phyloP scores from a whole-genome alignment of 2,797 vertebrate species.

The Scolopax bukidnonensis region DNA sequence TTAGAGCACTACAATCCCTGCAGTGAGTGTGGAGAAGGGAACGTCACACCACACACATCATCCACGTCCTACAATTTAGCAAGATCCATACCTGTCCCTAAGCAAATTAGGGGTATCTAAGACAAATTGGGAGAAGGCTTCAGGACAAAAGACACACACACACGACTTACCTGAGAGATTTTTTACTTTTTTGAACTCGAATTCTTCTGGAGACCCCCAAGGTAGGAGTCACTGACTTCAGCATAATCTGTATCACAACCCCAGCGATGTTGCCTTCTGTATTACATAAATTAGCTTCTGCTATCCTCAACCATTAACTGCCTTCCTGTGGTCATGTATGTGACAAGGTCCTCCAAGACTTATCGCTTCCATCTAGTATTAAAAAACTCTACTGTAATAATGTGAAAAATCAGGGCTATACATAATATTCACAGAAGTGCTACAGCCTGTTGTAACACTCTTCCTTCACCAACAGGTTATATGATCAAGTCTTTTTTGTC shows the following conservation, averaged over 20 bases:
- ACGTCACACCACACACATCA: no score
- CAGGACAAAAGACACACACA: neutral
- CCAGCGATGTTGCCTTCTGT: neutral
- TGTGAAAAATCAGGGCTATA: neutral
- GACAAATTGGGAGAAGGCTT: neutral
- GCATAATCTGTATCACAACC: neutral
- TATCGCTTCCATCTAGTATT: neutral
- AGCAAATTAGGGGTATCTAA: no score
- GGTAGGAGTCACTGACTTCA: neutral
- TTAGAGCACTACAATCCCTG: no score
- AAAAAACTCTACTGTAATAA: neutral
- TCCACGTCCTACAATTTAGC: no score
- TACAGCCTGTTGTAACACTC: neutral
- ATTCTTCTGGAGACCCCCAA: neutral
- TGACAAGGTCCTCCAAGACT: neutral
- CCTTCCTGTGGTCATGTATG: neutral
- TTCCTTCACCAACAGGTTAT: neutral
- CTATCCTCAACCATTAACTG: neutral
- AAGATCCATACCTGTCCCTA: no score
- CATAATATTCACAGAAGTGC: neutral
- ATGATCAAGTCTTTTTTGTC: neutral
- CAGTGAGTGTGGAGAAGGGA: no score
- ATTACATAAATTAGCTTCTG: neutral
- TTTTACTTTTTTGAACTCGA: neutral
- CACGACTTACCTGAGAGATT: accelerated